These are phyloP conservation scores for Diloba caeruleocephala DNA, from an alignment of 2,888 invertebrate species.

Conservation along the genomic window DNA sequence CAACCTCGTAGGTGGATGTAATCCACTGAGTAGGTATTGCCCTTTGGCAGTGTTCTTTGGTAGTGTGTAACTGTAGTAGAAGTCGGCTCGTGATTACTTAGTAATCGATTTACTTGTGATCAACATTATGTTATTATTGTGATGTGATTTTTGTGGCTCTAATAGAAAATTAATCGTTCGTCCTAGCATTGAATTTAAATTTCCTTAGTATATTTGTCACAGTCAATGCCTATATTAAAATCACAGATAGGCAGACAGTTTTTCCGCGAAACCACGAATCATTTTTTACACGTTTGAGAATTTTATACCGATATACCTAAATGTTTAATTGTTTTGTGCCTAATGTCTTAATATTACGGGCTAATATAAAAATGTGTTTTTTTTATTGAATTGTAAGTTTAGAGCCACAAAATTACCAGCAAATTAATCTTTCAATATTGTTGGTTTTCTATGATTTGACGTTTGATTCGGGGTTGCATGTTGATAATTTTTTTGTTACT, in stretches of 20 bases:
- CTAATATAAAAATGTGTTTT: neutral
- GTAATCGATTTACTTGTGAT: conserved; percentile 76
- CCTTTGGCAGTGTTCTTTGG: conserved; percentile 33
- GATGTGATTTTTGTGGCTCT: conserved; percentile 25
- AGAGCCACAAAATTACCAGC: conserved; percentile 34
- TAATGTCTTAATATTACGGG: neutral
- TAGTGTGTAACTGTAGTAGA: conserved; percentile 31
- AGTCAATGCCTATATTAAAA: no score
- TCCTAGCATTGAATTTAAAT: neutral
- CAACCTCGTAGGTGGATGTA: conserved; percentile 42
- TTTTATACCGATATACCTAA: no score
- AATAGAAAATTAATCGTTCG: neutral
- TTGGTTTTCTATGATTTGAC: conserved; percentile 60
- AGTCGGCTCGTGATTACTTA: conserved; percentile 70
- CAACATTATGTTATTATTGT: conserved; percentile 48
- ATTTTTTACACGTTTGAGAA: no score
- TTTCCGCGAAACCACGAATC: no score
- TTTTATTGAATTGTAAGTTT: conserved; percentile 9
- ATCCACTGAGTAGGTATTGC: conserved; percentile 27
- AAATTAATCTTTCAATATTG: conserved; percentile 22
- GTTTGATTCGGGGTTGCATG: conserved; percentile 75
- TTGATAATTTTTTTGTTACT: conserved; percentile 65
- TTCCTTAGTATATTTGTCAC: neutral
- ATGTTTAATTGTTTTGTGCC: neutral
- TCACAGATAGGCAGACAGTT: no score